phyloP scores from a whole-genome alignment of 2,113 vertebrate species.

The Benitochromis conjunctus region DNA sequence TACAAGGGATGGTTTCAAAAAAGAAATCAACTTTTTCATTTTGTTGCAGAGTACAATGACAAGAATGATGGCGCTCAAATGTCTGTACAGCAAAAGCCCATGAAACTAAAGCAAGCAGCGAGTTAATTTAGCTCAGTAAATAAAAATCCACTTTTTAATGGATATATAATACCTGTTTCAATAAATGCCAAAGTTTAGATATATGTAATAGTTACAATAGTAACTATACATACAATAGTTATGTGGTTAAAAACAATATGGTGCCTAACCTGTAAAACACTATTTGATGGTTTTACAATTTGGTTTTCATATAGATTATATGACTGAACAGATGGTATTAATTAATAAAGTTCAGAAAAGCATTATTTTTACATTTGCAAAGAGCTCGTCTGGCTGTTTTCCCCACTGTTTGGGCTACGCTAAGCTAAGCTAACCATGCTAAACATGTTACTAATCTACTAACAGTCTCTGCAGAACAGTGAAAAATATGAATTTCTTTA shows the following conservation, averaged over 20 bases:
- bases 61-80: neutral
- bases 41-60: neutral
- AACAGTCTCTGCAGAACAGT: neutral
- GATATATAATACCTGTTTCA: neutral
- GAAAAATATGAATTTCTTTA: neutral
- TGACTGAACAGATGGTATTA: neutral
- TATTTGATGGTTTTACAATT: neutral
- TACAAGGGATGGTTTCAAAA: neutral
- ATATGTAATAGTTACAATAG: neutral
- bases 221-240: too few relatives aligned
- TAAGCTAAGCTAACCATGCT: neutral
- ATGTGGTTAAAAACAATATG: neutral
- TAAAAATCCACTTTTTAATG: neutral
- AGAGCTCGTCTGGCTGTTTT: neutral
- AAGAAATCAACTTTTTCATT: neutral
- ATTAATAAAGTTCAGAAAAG: neutral
- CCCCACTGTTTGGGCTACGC: neutral
- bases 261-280: neutral
- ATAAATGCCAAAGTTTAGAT: neutral
- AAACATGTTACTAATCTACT: neutral
- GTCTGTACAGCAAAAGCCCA: neutral
- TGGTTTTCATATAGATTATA: neutral
- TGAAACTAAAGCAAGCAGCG: neutral
- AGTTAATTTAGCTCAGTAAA: neutral
- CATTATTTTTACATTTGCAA: neutral